Evolutionary conservation across 2,113 vertebrate genomes (phyloP).

Genomic region (Daubentonia madagascariensis): DNA sequence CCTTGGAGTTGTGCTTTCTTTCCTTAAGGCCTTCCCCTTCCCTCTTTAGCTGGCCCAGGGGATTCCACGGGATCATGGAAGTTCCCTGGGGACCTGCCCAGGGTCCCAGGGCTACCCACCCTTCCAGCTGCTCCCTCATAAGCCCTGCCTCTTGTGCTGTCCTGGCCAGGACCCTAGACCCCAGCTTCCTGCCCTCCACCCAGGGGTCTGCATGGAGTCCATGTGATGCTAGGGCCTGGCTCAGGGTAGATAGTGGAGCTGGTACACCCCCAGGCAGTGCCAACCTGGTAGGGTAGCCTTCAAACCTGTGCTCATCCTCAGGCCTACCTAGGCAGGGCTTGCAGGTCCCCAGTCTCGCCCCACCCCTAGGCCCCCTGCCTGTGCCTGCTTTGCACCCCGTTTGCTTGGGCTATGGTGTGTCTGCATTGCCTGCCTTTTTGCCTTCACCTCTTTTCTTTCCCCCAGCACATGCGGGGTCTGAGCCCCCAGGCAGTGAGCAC

Average conservation of each 20-base stretch:
- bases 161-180: neutral
- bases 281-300: neutral
- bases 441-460: neutral
- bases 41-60: neutral
- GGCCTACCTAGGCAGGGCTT: neutral
- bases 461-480: constrained; percentile 42
- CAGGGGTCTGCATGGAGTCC: neutral
- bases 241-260: neutral
- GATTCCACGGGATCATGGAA: neutral
- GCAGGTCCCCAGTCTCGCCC: neutral
- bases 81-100: neutral
- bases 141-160: neutral
- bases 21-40: neutral
- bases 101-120: neutral
- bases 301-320: neutral
- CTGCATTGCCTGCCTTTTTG: constrained; percentile 10
- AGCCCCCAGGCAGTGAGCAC: constrained; percentile 63
- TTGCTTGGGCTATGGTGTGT: constrained; percentile 6
- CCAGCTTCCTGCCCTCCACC: neutral
- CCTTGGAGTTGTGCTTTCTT: neutral
- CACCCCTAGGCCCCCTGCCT: neutral
- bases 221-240: neutral
- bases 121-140: neutral
- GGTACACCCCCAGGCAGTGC: neutral
- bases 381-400: constrained; percentile 34